These are phyloP conservation scores for Monodelphis domestica DNA, from an alignment of 2,797 vertebrate genomes.

Conservation along the genomic window DNA sequence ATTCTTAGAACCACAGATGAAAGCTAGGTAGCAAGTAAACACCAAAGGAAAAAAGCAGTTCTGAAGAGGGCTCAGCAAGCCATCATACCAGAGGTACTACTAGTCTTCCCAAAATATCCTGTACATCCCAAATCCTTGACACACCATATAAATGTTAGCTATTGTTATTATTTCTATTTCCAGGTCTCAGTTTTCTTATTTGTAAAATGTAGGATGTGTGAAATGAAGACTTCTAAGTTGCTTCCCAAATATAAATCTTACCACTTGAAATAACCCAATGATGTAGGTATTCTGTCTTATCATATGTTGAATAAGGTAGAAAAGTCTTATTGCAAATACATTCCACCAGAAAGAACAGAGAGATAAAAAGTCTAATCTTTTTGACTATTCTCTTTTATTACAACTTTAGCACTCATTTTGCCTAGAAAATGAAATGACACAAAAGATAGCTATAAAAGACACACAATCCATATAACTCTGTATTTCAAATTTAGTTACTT, in stretches of 20 bases:
- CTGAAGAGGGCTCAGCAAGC: too few relatives aligned
- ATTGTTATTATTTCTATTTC: not conserved
- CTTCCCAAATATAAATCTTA: conserved; percentile 38
- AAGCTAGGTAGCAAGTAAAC: too few relatives aligned
- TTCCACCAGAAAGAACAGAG: conserved; percentile 28
- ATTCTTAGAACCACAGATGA: too few relatives aligned
- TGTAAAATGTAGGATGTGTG: not conserved
- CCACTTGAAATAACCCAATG: not conserved
- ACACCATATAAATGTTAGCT: not conserved
- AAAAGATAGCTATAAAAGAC: conserved; percentile 28
- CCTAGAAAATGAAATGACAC: conserved; percentile 40
- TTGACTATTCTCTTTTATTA: conserved; percentile 19
- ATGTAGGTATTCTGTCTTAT: conserved; percentile 17
- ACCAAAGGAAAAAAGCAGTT: too few relatives aligned
- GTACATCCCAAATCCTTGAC: too few relatives aligned
- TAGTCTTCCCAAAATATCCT: too few relatives aligned
- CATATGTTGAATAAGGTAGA: conserved; percentile 25
- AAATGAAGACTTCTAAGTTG: not conserved
- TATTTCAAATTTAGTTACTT: conserved; percentile 53
- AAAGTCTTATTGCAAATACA: conserved; percentile 21
- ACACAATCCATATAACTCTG: conserved; percentile 10
- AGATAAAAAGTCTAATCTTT: conserved; percentile 33
- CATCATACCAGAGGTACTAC: too few relatives aligned
- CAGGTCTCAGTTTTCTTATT: not conserved
- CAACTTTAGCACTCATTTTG: conserved; percentile 15